Conservation (phyloP, 1,140 invertebrate species). For the Sycophila sp. region DNA sequence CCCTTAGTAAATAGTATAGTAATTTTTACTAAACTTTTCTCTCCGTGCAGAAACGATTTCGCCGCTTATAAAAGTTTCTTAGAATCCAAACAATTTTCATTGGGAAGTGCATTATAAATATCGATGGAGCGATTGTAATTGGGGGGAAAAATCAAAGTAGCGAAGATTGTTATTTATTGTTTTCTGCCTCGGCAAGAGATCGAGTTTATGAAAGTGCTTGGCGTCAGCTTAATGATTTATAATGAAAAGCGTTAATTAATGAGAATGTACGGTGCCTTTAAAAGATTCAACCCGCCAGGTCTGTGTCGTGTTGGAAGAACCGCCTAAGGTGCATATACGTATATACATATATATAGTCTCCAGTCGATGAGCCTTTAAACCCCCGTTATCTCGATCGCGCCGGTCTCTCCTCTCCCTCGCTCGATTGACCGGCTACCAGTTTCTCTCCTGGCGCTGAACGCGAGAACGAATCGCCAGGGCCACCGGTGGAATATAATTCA, state of each 20-base stretch:
- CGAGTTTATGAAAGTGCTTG: neutral
- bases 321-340: neutral
- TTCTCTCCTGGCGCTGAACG: neutral
- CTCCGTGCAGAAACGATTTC: too few species aligned
- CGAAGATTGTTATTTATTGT: constrained; percentile 8
- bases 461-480: neutral
- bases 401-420: neutral
- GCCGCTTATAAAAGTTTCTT: too few species aligned
- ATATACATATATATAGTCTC: neutral
- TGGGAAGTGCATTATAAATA: neutral
- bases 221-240: constrained; percentile 3
- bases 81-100: neutral
- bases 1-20: too few species aligned
- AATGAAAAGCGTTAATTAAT: constrained; percentile 12
- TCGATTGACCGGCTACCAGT: constrained; percentile 15
- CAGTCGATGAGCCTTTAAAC: constrained; percentile 22
- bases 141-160: neutral
- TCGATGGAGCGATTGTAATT: too few species aligned
- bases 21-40: too few species aligned
- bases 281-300: neutral
- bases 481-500: constrained; percentile 14
- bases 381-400: constrained; percentile 12
- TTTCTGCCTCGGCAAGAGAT: neutral
- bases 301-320: neutral
- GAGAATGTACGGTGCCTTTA: neutral